These are phyloP conservation scores for Lordiphosa fenestrarum DNA, from an alignment of 2,888 invertebrate genomes.

Conservation along the genomic window DNA sequence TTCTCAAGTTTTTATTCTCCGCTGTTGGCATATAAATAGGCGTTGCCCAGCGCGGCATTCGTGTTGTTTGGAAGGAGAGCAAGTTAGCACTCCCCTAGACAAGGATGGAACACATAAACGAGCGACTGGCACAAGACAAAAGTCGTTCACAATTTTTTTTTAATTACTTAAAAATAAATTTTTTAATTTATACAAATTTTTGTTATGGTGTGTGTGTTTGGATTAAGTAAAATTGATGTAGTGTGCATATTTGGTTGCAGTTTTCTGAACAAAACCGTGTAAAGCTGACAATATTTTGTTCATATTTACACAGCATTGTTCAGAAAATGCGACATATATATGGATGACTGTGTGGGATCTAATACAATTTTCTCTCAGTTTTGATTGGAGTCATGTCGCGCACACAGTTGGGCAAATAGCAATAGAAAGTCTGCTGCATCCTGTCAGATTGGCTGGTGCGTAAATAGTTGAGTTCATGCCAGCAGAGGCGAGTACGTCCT, in stretches of 20 bases:
- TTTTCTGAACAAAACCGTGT: background rate
- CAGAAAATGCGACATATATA: background rate
- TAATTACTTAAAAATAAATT: background rate
- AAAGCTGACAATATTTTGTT: too few species aligned
- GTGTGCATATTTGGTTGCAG: too few species aligned
- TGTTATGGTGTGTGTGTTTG: too few species aligned
- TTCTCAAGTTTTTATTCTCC: constrained; percentile 67
- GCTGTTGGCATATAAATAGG: constrained; percentile 17
- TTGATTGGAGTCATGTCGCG: constrained; percentile 4
- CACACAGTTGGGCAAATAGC: constrained; percentile 17
- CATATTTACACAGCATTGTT: background rate
- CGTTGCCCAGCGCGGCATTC: fast-evolving
- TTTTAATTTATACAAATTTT: too few species aligned
- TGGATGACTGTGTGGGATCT: too few species aligned
- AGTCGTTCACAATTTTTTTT: constrained; percentile 75
- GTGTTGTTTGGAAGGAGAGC: constrained; percentile 99
- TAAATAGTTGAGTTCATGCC: constrained; percentile 12
- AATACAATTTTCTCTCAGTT: background rate
- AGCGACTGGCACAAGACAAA: constrained; percentile 78
- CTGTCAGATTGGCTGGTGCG: background rate
- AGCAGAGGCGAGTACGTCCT: constrained; percentile 9
- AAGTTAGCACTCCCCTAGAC: constrained; percentile 97
- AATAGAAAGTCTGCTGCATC: constrained; percentile 16
- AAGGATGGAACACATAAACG: constrained; percentile 91
- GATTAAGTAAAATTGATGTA: too few species aligned